These are phyloP conservation scores for Myiopsitta monachus DNA, from an alignment of 2,113 vertebrate species.

Conservation along the genomic window DNA sequence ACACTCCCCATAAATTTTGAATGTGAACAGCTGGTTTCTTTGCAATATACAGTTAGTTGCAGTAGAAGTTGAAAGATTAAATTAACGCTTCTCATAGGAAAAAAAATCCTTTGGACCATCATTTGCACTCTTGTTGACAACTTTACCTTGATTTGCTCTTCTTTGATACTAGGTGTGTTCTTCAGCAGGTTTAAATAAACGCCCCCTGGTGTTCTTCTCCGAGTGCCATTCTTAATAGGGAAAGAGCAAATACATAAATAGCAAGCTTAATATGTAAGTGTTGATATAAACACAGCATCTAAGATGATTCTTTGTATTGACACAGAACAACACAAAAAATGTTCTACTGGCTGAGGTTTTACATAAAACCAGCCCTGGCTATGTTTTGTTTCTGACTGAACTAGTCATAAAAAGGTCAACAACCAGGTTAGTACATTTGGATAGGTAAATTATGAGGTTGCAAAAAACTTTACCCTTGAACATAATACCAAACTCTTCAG, in stretches of 20 bases:
- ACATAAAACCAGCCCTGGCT: not conserved
- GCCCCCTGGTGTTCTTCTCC: constrained; percentile 93
- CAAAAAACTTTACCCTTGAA: not conserved
- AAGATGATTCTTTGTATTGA: not conserved
- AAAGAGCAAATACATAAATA: not conserved
- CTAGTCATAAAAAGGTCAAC: not conserved
- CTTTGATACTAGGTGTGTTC: constrained; percentile 88
- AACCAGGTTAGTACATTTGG: not conserved
- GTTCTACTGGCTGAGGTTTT: not conserved
- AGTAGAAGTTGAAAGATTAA: not conserved
- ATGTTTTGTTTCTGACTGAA: not conserved
- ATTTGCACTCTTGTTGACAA: not conserved
- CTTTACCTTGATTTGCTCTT: constrained; percentile 86
- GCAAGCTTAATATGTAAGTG: not conserved
- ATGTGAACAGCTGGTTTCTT: not conserved
- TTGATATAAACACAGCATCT: not conserved
- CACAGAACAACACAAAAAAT: not conserved
- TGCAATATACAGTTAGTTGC: not conserved
- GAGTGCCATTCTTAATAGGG: constrained; percentile 83
- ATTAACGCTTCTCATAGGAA: not conserved
- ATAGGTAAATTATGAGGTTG: not conserved
- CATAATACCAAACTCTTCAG: not conserved
- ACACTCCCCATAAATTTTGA: not conserved
- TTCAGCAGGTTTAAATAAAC: constrained; percentile 95
- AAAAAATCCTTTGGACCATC: not conserved